A percentile compares a stretch with the other conserved stretches of the same genome.
Evolutionary conservation across 2,113 vertebrate genomes (phyloP).

Genomic region (Desmodus rotundus): DNA sequence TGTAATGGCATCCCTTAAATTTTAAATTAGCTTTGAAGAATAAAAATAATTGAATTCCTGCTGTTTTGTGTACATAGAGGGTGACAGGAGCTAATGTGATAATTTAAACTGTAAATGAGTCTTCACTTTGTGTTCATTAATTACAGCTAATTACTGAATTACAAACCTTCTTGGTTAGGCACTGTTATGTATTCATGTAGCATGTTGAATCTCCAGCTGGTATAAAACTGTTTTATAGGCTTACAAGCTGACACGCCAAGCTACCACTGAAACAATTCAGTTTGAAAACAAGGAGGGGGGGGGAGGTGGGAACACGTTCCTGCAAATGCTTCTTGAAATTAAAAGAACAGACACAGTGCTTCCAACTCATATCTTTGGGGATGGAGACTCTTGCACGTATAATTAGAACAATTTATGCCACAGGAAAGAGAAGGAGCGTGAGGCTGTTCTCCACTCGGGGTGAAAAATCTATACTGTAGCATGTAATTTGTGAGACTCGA

Average conservation of each 20-base stretch:
- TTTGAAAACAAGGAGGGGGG: slow-evolving; percentile 75
- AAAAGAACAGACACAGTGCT: slow-evolving; percentile 64
- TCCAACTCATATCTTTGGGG: slow-evolving; percentile 68
- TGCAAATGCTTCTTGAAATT: slow-evolving; percentile 63
- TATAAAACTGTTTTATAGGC: slow-evolving; percentile 88
- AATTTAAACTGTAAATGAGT: slow-evolving; percentile 99
- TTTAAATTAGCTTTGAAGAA: slow-evolving; percentile 96
- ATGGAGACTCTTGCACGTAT: slow-evolving; percentile 2
- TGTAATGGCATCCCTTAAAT: slow-evolving; percentile 92
- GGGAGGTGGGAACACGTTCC: neutral
- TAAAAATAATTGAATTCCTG: slow-evolving; percentile 98
- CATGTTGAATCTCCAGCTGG: slow-evolving; percentile 91
- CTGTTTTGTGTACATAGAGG: slow-evolving; percentile 98
- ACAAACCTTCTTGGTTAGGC: slow-evolving; percentile 92
- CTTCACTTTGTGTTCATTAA: slow-evolving; percentile 99
- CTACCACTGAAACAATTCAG: slow-evolving; percentile 81
- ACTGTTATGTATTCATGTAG: slow-evolving; percentile 91
- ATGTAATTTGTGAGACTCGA: slow-evolving; percentile 52
- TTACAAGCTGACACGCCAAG: slow-evolving; percentile 85
- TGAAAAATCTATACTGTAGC: slow-evolving; percentile 43
- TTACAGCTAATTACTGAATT: slow-evolving; percentile 99
- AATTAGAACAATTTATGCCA: slow-evolving; percentile 71
- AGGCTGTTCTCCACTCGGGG: slow-evolving; percentile 24
- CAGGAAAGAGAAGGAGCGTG: neutral
- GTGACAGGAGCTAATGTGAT: slow-evolving; percentile 99